Base-by-base conservation (phyloP, 1,140 invertebrate species). In the Psix sp. region DNA sequence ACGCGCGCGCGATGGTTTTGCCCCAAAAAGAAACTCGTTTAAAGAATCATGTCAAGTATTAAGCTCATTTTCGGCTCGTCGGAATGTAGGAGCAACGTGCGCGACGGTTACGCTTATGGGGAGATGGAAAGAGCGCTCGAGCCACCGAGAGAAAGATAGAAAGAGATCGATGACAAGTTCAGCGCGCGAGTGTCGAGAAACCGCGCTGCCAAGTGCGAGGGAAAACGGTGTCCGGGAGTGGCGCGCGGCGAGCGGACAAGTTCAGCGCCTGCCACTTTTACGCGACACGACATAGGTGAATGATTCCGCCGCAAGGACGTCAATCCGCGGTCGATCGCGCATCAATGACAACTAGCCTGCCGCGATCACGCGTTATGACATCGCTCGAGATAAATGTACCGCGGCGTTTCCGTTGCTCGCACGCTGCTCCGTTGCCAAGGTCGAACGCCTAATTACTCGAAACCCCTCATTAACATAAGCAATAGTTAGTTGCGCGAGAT, bases 201-300 rank as follows among this genome's bases (percentile, higher is more conserved):
- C 26, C 21, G 45, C 24, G 35, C 21, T 31, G 52, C 45, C 62
- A 48, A 46, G 60, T 20, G 36, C 51, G 63, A 66, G 62, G 43
- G 63, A 67, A 67, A 67, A 43, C 65, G 52, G 20, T 10, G 46
- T 3, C 11, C n/a, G 4, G 10, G 11, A 16, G 4, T 21, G 11
- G 16, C 5, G 33, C 48, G 48, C 13, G 40, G 42, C 49, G 38
- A 62, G 26, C n/a, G 20, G 39, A 24, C 73, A 76, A 76, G 74
- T 68, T 73, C 74, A 77, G 46, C 65, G 70, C 52, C 40, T 62
- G 11, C 14, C 20, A 72, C 74, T 76, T 68, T 76, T 76, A 76
- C 74, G 68, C 52, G 49, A 7, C n/a, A n/a, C 45, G 42, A 38
- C 46, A 42, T 54, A 56, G 54, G 56, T 65, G 57, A 71, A 72